These are phyloP conservation scores for Psammodynastes pulverulentus DNA, from an alignment of 2,113 vertebrate genomes.

Conservation along the genomic window DNA sequence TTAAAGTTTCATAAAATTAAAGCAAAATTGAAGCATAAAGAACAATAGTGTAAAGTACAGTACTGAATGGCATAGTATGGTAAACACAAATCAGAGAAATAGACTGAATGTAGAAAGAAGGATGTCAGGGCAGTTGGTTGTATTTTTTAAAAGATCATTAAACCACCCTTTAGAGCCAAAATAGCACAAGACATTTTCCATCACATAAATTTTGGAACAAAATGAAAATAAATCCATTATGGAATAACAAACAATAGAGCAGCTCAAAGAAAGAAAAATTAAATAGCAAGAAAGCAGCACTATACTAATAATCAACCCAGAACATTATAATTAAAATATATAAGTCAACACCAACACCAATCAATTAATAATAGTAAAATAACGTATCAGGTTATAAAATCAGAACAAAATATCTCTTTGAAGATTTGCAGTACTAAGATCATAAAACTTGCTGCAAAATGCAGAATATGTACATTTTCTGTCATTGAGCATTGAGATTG, in stretches of 20 bases:
- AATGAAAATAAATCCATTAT: neutral
- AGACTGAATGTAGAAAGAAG: neutral
- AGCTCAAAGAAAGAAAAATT: neutral
- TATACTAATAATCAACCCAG: neutral
- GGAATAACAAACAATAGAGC: neutral
- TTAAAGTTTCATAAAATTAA: neutral
- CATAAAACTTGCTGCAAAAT: neutral
- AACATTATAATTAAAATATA: neutral
- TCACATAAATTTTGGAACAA: neutral
- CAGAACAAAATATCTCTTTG: neutral
- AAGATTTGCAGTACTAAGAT: neutral
- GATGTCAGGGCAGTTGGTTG: neutral
- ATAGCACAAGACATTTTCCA: neutral
- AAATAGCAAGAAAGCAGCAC: neutral
- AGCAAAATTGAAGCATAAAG: neutral
- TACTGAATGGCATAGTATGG: neutral
- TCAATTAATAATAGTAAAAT: neutral
- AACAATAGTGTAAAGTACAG: slow-evolving; percentile 2
- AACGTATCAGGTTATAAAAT: neutral
- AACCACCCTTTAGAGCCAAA: neutral
- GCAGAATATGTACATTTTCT: neutral
- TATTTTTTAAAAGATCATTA: neutral
- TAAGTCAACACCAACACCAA: neutral
- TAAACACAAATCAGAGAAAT: slow-evolving; percentile 36
- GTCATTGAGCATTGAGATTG: neutral